Evolutionary conservation across 2,888 invertebrate genomes (phyloP).

Genomic region (Congeria kusceri): DNA sequence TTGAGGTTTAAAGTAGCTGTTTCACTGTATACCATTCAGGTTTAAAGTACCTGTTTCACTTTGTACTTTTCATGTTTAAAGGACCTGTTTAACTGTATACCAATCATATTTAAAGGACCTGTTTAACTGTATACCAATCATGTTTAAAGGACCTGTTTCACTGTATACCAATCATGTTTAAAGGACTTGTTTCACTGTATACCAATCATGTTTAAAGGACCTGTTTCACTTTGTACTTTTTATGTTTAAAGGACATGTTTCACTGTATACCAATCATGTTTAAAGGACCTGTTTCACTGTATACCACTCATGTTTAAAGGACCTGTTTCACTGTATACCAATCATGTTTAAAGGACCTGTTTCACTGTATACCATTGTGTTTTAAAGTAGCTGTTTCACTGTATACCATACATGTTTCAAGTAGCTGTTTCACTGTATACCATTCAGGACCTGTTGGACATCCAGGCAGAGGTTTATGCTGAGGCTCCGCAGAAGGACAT

Average conservation of each 20-base stretch:
- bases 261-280: too few species aligned
- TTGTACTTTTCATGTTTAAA: neutral
- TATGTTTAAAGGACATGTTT: too few species aligned
- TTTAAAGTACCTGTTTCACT: neutral
- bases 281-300: too few species aligned
- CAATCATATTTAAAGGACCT: slow-evolving; percentile 86
- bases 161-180: too few species aligned
- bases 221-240: too few species aligned
- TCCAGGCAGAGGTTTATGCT: slow-evolving; percentile 95
- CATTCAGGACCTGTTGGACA: slow-evolving; percentile 87
- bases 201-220: too few species aligned
- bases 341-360: too few species aligned
- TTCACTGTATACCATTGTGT: neutral
- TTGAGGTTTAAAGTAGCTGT: too few species aligned
- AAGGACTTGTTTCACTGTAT: too few species aligned
- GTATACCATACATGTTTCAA: neutral
- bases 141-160: too few species aligned
- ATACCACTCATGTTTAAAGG: too few species aligned
- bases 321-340: too few species aligned
- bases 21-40: neutral
- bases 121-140: slow-evolving; percentile 83
- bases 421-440: slow-evolving; percentile 11
- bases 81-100: slow-evolving; percentile 7
- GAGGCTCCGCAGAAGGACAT: slow-evolving; percentile 99
- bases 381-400: slow-evolving; percentile 6